These are phyloP conservation scores for Cataglyphis altisquamis DNA, from an alignment of 2,888 invertebrate genomes.

Conservation along the genomic window DNA sequence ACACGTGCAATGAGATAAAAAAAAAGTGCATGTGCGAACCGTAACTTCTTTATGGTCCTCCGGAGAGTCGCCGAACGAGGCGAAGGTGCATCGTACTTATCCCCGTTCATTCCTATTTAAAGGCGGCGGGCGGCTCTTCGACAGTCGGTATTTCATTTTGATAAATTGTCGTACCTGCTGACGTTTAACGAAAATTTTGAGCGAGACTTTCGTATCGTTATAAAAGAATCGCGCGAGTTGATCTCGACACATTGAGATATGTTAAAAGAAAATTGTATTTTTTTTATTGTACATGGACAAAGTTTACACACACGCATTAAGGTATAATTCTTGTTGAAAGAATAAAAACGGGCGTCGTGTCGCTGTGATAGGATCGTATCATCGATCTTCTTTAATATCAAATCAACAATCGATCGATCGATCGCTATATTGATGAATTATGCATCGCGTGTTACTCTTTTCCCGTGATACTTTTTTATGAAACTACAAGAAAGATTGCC, in stretches of 20 bases:
- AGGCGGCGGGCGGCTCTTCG: slow-evolving; percentile 45
- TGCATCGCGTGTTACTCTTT: slow-evolving; percentile 31
- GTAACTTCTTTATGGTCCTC: slow-evolving; percentile 70
- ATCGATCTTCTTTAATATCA: slow-evolving; percentile 22
- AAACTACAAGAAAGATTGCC: slow-evolving; percentile 57
- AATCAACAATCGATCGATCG: slow-evolving; percentile 40
- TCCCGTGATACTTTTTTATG: slow-evolving; percentile 53
- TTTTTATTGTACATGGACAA: background rate
- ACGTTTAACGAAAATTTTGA: slow-evolving; percentile 35
- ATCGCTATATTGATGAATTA: slow-evolving; percentile 59
- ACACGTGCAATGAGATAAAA: slow-evolving; percentile 62
- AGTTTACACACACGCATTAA: background rate
- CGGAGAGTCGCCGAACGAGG: slow-evolving; percentile 51
- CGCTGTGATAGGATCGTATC: background rate
- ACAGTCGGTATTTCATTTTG: slow-evolving; percentile 56
- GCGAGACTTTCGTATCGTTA: slow-evolving; percentile 7
- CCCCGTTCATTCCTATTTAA: slow-evolving; percentile 58
- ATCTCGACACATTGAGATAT: slow-evolving; percentile 7
- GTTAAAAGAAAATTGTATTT: background rate
- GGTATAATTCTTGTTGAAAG: background rate
- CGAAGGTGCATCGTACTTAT: slow-evolving; percentile 64
- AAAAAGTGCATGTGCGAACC: slow-evolving; percentile 65
- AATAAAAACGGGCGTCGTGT: slow-evolving; percentile 4
- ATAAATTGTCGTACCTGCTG: slow-evolving; percentile 35
- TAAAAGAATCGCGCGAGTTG: background rate